Conservation (phyloP, 2,888 invertebrate species). For the Aphidoletes aphidimyza region DNA sequence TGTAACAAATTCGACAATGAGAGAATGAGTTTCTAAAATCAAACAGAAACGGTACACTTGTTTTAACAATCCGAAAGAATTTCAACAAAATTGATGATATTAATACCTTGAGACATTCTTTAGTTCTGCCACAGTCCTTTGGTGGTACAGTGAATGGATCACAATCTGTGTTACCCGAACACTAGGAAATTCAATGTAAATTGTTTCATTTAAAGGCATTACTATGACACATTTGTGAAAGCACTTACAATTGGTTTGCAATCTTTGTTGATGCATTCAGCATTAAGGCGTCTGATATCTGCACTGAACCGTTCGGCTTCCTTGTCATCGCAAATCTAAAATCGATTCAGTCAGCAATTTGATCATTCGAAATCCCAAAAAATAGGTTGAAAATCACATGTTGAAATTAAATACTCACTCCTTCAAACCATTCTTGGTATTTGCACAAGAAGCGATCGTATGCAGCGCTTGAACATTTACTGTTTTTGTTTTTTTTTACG, state of each 20-base stretch:
- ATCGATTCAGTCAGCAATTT: not conserved
- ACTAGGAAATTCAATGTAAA: constrained; percentile 1
- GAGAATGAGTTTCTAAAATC: not conserved
- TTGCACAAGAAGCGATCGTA: not conserved
- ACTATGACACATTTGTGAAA: too few relatives aligned
- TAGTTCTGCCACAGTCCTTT: not conserved
- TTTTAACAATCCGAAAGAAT: not conserved
- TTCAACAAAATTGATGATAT: not conserved
- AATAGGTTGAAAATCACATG: not conserved
- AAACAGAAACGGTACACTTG: not conserved
- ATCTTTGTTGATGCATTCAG: constrained; percentile 10
- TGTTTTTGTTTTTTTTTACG: too few relatives aligned
- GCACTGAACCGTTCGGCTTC: not conserved
- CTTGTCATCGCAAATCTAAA: not conserved
- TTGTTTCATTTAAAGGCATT: too few relatives aligned
- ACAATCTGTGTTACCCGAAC: not conserved
- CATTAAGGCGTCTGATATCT: not conserved
- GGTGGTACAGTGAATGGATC: not conserved
- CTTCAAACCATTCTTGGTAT: not conserved
- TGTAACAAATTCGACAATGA: not conserved
- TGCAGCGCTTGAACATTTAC: not conserved
- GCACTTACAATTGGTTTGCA: constrained; percentile 30
- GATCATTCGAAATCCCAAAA: not conserved
- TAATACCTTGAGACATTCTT: not conserved
- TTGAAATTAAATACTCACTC: too few relatives aligned